phyloP scores from a whole-genome alignment of 2,888 invertebrate genomes.

The Ormia ochracea region DNA sequence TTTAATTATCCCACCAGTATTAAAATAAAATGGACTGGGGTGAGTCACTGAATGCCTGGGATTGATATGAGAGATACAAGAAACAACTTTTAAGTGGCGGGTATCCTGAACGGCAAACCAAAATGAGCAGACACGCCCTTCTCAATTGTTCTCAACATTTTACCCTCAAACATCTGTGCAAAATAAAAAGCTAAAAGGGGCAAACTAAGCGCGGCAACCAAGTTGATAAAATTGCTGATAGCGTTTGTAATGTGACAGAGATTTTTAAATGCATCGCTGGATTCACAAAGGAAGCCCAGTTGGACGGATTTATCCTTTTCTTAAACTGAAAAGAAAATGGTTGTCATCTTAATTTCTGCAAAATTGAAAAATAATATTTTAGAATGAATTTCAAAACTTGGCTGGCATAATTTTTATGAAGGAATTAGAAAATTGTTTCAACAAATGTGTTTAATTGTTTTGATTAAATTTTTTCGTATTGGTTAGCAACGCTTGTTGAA shows the following conservation, averaged over 20 bases:
- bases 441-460: too few relatives aligned
- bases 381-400: too few relatives aligned
- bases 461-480: too few relatives aligned
- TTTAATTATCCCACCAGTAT: constrained; percentile 54
- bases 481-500: too few relatives aligned
- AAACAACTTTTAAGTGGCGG: constrained; percentile 55
- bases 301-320: background rate
- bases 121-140: constrained; percentile 54
- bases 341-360: background rate
- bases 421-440: too few relatives aligned
- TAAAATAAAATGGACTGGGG: background rate
- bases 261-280: background rate
- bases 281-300: background rate
- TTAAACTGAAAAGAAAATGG: background rate
- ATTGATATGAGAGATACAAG: constrained; percentile 32
- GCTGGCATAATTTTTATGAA: too few relatives aligned
- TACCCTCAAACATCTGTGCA: constrained; percentile 55
- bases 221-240: background rate
- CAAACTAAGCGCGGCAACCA: constrained; percentile 5
- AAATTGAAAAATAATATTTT: background rate
- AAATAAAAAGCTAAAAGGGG: background rate
- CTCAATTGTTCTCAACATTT: background rate
- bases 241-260: background rate
- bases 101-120: constrained; percentile 46
- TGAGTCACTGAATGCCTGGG: constrained; percentile 16